Evolutionary conservation across 2,113 vertebrate genomes (phyloP).

Genomic region (Gnathonemus longibarbis): DNA sequence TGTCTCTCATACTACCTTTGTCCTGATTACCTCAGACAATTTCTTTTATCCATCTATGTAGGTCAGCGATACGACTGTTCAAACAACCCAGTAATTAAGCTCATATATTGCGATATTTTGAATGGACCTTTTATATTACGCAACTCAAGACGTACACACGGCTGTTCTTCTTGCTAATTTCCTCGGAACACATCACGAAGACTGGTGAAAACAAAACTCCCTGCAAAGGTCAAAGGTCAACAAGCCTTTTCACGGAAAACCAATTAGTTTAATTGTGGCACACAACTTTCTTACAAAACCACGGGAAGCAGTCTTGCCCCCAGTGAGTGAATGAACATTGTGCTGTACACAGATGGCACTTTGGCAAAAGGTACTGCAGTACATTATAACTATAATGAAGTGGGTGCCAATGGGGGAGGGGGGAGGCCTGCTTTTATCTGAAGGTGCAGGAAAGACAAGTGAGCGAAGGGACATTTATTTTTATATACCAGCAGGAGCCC

Average conservation of each 20-base stretch:
- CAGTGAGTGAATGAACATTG: slow-evolving; percentile 17
- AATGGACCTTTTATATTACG: background rate
- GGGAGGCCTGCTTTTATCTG: background rate
- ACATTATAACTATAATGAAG: background rate
- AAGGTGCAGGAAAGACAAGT: background rate
- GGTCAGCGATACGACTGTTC: background rate
- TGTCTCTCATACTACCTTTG: background rate
- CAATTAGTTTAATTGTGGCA: background rate
- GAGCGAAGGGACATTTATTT: background rate
- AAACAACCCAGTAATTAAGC: background rate
- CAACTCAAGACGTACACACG: background rate
- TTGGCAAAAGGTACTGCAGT: slow-evolving; percentile 26
- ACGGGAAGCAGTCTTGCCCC: background rate
- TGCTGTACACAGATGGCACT: slow-evolving; percentile 37
- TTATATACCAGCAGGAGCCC: background rate
- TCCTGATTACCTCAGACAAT: background rate
- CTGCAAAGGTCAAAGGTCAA: background rate
- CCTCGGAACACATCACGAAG: background rate
- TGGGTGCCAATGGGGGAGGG: background rate
- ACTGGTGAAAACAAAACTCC: background rate
- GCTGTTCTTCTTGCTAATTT: background rate
- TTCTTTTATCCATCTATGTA: background rate
- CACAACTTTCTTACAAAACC: background rate
- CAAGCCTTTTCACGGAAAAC: background rate
- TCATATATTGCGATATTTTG: background rate